Evolutionary conservation across 2,113 vertebrate genomes (phyloP).

Genomic region (Gymnocephalus cernua): DNA sequence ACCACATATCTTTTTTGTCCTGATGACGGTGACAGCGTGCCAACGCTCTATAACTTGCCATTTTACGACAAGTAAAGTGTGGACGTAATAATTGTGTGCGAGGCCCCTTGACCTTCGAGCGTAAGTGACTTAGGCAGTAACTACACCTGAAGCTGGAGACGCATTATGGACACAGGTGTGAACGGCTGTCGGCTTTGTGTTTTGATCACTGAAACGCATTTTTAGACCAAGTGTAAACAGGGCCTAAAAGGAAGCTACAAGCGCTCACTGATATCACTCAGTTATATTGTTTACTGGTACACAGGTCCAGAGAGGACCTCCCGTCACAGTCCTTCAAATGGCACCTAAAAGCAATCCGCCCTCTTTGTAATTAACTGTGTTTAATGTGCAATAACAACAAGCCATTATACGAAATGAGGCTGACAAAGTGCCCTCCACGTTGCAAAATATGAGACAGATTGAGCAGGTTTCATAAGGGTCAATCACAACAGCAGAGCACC

Average conservation of each 20-base stretch:
- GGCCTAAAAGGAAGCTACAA: not conserved
- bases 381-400: constrained; percentile 52
- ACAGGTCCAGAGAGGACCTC: constrained; percentile 15
- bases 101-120: too few relatives aligned
- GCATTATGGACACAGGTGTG: too few relatives aligned
- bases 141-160: too few relatives aligned
- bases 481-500: constrained; percentile 57
- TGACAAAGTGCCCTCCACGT: constrained; percentile 13
- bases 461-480: constrained; percentile 64
- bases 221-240: too few relatives aligned
- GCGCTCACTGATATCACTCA: not conserved
- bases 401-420: constrained; percentile 42
- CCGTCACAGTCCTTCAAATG: not conserved
- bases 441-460: constrained; percentile 62
- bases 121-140: too few relatives aligned
- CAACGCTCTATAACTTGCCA: too few relatives aligned
- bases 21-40: too few relatives aligned
- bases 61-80: too few relatives aligned
- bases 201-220: too few relatives aligned
- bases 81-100: too few relatives aligned
- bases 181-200: too few relatives aligned
- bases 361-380: constrained; percentile 39
- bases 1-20: too few relatives aligned
- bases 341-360: constrained; percentile 4
- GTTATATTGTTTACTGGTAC: not conserved